phyloP scores from a whole-genome alignment of 2,113 vertebrate genomes.

The Herpailurus yagouaroundi region DNA sequence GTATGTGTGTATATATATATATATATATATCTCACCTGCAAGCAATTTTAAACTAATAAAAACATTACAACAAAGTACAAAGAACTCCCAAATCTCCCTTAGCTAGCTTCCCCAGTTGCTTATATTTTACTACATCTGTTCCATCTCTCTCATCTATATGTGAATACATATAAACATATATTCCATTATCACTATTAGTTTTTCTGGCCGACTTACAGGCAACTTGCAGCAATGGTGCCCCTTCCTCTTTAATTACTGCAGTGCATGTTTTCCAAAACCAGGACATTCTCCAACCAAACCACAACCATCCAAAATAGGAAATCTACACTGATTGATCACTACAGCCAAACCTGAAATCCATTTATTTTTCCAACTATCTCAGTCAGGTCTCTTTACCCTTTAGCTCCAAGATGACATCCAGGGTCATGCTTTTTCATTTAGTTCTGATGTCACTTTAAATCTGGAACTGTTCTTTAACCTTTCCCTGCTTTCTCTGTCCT shows the following conservation, averaged over 20 bases:
- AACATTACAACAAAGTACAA: background rate
- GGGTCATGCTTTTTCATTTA: background rate
- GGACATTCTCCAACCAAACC: background rate
- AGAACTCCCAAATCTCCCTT: background rate
- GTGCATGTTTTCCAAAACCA: background rate
- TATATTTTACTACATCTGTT: slow-evolving; percentile 9
- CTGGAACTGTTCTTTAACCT: background rate
- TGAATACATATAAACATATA: background rate
- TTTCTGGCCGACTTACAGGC: background rate
- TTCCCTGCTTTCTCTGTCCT: background rate
- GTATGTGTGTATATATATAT: background rate
- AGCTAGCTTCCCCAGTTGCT: background rate
- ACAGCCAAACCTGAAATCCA: background rate
- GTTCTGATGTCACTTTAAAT: background rate
- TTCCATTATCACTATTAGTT: background rate
- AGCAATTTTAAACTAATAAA: slow-evolving; percentile 20
- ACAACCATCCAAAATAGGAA: background rate
- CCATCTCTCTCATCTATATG: background rate
- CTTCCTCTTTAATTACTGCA: background rate
- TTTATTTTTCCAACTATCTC: background rate
- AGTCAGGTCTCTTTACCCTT: background rate
- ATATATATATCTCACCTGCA: background rate
- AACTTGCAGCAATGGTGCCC: background rate
- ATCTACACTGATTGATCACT: background rate
- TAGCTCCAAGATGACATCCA: background rate